phyloP scores from a whole-genome alignment of 2,113 vertebrate genomes.

The Sterna hirundo region DNA sequence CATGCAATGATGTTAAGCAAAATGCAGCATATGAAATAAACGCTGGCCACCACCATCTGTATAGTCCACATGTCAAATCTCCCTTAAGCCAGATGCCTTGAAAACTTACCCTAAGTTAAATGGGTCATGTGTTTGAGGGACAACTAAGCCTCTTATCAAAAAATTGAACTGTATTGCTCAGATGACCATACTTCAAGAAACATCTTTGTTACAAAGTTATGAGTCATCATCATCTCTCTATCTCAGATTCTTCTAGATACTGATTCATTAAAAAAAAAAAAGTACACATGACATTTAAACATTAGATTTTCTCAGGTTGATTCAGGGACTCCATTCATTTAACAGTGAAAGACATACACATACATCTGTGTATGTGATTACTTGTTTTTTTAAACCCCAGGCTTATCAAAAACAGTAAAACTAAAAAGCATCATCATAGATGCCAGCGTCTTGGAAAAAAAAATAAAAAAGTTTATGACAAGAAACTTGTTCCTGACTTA shows the following conservation, averaged over 20 bases:
- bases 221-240: background rate
- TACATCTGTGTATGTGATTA: background rate
- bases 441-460: background rate
- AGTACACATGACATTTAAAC: background rate
- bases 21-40: background rate
- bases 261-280: background rate
- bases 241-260: background rate
- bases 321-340: background rate
- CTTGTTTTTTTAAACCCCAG: background rate
- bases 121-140: background rate
- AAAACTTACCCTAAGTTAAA: background rate
- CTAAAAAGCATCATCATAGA: background rate
- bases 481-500: background rate
- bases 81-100: background rate
- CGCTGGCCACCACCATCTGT: fast-evolving
- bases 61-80: background rate
- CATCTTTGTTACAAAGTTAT: background rate
- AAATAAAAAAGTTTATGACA: background rate
- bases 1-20: background rate
- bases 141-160: background rate
- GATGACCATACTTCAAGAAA: background rate
- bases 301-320: background rate
- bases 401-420: background rate
- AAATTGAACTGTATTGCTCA: background rate
- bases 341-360: background rate